These are phyloP conservation scores for Remorina albescens DNA, from an alignment of 2,797 vertebrate genomes.

Conservation along the genomic window DNA sequence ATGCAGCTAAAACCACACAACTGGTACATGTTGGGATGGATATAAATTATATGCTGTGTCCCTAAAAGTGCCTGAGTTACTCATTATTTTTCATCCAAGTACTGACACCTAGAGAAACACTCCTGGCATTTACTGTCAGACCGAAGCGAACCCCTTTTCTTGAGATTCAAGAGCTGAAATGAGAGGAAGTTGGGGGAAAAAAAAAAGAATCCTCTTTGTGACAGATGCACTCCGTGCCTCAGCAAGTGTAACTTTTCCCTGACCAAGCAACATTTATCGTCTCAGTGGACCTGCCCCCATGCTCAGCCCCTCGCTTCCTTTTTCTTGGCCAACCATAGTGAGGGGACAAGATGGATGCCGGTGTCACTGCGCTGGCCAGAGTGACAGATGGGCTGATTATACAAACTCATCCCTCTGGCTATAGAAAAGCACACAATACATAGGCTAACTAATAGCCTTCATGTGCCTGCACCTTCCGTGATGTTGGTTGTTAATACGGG, in stretches of 20 bases:
- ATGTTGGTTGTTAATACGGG: constrained; percentile 47
- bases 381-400: constrained; percentile 83
- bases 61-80: constrained; percentile 28
- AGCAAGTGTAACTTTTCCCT: constrained; percentile 72
- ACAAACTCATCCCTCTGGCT: constrained; percentile 72
- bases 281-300: constrained; percentile 53
- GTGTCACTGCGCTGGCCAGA: constrained; percentile 59
- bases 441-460: constrained; percentile 66
- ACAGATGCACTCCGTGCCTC: constrained; percentile 53
- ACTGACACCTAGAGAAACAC: constrained; percentile 27
- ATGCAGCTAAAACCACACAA: constrained; percentile 17
- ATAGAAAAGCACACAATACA: constrained; percentile 68
- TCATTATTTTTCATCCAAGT: constrained; percentile 29
- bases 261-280: constrained; percentile 67
- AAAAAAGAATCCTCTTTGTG: constrained; percentile 46
- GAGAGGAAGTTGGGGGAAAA: neutral
- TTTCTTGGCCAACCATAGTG: constrained; percentile 53
- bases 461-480: constrained; percentile 62
- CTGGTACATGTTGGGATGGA: constrained; percentile 12
- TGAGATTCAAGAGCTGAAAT: constrained; percentile 37
- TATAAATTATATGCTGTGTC: constrained; percentile 31
- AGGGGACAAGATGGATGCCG: constrained; percentile 75
- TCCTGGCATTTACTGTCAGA: constrained; percentile 14
- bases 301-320: constrained; percentile 50
- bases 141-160: constrained; percentile 7